These are phyloP conservation scores for Anagrus nilaparvatae DNA, from an alignment of 1,140 invertebrate species.

Conservation along the genomic window DNA sequence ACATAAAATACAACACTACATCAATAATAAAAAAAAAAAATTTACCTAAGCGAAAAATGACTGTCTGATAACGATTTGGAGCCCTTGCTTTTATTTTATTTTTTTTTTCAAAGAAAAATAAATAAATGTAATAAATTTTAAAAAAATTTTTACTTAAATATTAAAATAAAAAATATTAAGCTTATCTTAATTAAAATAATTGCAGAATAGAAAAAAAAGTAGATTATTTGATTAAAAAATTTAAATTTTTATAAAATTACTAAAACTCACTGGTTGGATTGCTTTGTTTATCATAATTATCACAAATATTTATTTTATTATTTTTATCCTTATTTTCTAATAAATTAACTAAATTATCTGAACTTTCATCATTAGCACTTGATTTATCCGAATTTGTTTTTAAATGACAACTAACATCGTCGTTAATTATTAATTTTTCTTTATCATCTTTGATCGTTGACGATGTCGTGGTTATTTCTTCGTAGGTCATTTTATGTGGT, in stretches of 20 bases:
- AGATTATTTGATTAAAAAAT: background rate
- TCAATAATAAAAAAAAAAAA: slow-evolving; percentile 8
- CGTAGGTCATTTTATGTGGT: slow-evolving; percentile 38
- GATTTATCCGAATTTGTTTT: too few relatives aligned
- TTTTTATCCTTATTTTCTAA: slow-evolving; percentile 40
- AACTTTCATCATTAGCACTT: too few relatives aligned
- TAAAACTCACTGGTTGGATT: slow-evolving; percentile 38
- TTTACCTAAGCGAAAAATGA: slow-evolving; percentile 44
- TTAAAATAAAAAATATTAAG: background rate
- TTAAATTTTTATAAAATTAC: slow-evolving; percentile 1
- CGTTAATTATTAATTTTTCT: slow-evolving; percentile 23
- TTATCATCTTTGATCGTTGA: slow-evolving; percentile 20
- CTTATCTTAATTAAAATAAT: background rate
- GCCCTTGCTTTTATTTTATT: slow-evolving; percentile 41
- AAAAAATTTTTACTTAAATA: too few relatives aligned
- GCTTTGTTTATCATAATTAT: slow-evolving; percentile 46
- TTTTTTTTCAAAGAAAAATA: too few relatives aligned
- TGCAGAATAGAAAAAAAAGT: background rate
- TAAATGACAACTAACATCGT: too few relatives aligned
- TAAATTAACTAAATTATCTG: slow-evolving; percentile 36
- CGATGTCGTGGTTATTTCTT: slow-evolving; percentile 38
- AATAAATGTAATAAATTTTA: too few relatives aligned
- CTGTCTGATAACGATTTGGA: slow-evolving; percentile 40
- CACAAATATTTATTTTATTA: slow-evolving; percentile 41
- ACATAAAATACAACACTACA: too few relatives aligned